A percentile compares a stretch with the other conserved stretches of the same genome.
These are phyloP conservation scores for Melanophora roralis DNA, from an alignment of 2,888 invertebrate species.

Conservation along the genomic window DNA sequence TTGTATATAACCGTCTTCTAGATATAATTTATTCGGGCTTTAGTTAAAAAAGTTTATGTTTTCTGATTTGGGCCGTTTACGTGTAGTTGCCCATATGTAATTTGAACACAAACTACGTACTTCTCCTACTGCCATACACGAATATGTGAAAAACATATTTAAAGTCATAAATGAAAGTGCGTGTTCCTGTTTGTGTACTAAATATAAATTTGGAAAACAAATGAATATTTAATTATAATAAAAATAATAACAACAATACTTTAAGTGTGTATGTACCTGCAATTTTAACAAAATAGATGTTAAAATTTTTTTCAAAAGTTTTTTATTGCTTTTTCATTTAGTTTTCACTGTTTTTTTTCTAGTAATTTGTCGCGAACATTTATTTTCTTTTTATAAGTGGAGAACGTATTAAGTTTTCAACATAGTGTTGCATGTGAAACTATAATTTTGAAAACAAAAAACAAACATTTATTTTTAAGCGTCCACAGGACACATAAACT, in stretches of 20 bases:
- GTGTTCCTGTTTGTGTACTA: background rate
- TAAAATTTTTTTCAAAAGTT: background rate
- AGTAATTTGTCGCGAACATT: slow-evolving; percentile 6
- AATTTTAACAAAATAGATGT: background rate
- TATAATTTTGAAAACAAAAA: slow-evolving; percentile 16
- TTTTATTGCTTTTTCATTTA: slow-evolving; percentile 9
- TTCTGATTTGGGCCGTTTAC: too few relatives aligned
- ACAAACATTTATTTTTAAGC: slow-evolving; percentile 23
- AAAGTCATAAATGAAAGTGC: too few relatives aligned
- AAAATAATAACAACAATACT: too few relatives aligned
- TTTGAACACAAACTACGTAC: too few relatives aligned
- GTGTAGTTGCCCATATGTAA: too few relatives aligned
- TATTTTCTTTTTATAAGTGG: slow-evolving; percentile 12
- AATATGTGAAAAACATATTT: too few relatives aligned
- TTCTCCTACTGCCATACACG: too few relatives aligned
- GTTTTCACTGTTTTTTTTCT: background rate
- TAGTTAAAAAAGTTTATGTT: too few relatives aligned
- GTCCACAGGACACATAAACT: background rate
- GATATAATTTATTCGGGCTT: too few relatives aligned
- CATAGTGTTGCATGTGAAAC: slow-evolving; percentile 42
- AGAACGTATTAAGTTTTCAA: slow-evolving; percentile 42
- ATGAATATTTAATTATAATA: slow-evolving; percentile 1
- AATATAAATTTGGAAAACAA: too few relatives aligned
- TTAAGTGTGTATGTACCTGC: background rate
- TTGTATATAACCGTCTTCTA: too few relatives aligned